These are phyloP conservation scores for Chrysolina americana DNA, from an alignment of 2,888 invertebrate species.

Conservation along the genomic window DNA sequence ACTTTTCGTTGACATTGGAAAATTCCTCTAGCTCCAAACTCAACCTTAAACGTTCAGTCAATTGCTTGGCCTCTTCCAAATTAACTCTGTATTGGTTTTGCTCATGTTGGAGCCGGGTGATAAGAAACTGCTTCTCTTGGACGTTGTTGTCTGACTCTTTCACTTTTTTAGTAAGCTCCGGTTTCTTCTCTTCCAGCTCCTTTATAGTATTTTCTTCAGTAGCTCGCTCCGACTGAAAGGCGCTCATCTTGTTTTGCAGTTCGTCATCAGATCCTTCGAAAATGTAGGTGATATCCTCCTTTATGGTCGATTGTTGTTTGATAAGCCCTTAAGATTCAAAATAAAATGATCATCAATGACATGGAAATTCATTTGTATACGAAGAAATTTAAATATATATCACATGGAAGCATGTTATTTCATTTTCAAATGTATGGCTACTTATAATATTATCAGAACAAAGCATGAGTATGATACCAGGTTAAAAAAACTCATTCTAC, in stretches of 20 bases:
- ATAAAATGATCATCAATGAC: no score
- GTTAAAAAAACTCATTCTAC: no score
- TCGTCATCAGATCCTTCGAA: conserved; percentile 79
- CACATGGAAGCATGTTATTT: no score
- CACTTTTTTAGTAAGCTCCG: conserved; percentile 62
- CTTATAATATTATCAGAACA: no score
- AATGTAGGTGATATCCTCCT: conserved; percentile 75
- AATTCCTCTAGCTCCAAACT: conserved; percentile 60
- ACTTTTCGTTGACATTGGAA: conserved; percentile 54
- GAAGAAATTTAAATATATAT: no score
- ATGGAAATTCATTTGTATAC: no score
- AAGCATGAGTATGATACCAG: no score
- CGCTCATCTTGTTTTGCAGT: conserved; percentile 74
- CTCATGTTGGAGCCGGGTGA: conserved; percentile 71
- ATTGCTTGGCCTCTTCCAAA: conserved; percentile 64
- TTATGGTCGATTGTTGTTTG: conserved; percentile 73
- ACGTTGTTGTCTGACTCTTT: conserved; percentile 65
- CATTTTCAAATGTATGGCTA: no score
- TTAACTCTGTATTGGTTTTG: conserved; percentile 67
- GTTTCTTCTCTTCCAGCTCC: conserved; percentile 65
- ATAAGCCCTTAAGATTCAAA: conserved; percentile 65
- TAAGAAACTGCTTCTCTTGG: conserved; percentile 66
- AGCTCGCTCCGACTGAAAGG: conserved; percentile 69
- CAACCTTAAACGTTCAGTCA: conserved; percentile 63
- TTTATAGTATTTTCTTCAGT: conserved; percentile 63